A percentile compares a stretch with the other conserved stretches of the same genome.
Evolutionary conservation across 2,888 invertebrate genomes (phyloP).

Genomic region (Melikaiella ostensackeni): DNA sequence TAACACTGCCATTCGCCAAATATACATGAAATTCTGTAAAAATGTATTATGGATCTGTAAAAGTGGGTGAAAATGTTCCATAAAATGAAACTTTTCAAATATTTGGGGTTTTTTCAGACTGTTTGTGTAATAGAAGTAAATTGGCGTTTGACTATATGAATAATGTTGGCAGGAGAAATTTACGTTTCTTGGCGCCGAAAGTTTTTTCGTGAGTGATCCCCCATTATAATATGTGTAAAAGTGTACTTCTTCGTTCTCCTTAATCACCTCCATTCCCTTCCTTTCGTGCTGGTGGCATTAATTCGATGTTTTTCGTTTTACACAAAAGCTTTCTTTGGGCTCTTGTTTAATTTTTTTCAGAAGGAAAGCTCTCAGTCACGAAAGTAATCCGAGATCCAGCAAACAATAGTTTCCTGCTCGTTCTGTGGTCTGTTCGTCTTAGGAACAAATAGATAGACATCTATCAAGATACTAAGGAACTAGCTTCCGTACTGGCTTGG

Average conservation of each 20-base stretch:
- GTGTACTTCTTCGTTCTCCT: neutral
- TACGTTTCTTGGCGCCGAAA: neutral
- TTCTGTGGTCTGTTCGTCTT: slow-evolving; percentile 27
- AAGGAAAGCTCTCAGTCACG: neutral
- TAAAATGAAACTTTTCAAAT: neutral
- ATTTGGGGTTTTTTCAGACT: neutral
- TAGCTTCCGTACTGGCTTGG: neutral
- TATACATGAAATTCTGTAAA: too few species aligned
- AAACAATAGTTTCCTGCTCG: slow-evolving; percentile 14
- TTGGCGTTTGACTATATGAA: neutral
- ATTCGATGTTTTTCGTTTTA: slow-evolving; percentile 3
- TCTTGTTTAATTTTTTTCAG: slow-evolving; percentile 12
- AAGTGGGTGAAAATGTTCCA: too few species aligned
- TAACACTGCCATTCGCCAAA: too few species aligned
- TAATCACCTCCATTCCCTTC: slow-evolving; percentile 41
- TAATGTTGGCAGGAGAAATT: neutral
- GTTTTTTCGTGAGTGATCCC: neutral
- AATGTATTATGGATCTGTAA: too few species aligned
- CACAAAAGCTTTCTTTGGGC: neutral
- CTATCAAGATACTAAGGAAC: slow-evolving; percentile 18
- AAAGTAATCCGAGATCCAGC: slow-evolving; percentile 4
- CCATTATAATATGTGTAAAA: slow-evolving; percentile 24
- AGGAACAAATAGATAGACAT: slow-evolving; percentile 27
- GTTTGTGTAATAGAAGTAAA: neutral
- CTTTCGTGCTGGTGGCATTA: slow-evolving; percentile 14